These are phyloP conservation scores for Melanargia galathea DNA, from an alignment of 2,888 invertebrate genomes.

Conservation along the genomic window DNA sequence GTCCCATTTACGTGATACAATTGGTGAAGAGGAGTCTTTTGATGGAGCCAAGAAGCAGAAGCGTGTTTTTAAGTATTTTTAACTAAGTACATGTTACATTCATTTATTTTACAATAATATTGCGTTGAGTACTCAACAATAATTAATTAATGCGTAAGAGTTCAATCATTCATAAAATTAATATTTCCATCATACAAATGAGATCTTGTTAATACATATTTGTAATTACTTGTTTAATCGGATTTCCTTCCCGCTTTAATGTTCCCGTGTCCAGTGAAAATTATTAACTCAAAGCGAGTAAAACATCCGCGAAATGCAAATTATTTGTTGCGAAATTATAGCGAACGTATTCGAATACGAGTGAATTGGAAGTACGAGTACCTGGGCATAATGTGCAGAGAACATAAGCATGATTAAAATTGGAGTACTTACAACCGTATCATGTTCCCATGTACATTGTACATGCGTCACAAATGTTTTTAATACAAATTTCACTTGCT, in stretches of 20 bases:
- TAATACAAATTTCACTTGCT: no score
- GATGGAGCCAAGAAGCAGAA: no score
- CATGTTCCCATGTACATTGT: no score
- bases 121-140: not conserved
- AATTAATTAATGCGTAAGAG: not conserved
- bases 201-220: conserved; percentile 33
- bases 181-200: conserved; percentile 17
- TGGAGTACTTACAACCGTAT: not conserved
- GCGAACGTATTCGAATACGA: conserved; percentile 12
- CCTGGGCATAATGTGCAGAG: not conserved
- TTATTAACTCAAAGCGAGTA: conserved; percentile 35
- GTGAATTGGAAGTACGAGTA: conserved; percentile 10
- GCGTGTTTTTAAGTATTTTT: no score
- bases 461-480: no score
- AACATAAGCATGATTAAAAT: not conserved
- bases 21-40: no score
- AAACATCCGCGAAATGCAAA: conserved; percentile 26
- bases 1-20: no score
- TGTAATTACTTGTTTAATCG: conserved; percentile 33
- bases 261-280: conserved; percentile 22
- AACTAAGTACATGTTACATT: no score
- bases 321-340: conserved; percentile 26
- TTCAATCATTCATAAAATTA: conserved; percentile 16
- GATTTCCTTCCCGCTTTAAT: conserved; percentile 32
- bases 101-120: not conserved